A percentile compares a stretch with the other conserved stretches of the same genome.
Conservation (phyloP, 1,140 invertebrate genomes). For the Drosophila malerkotliana region DNA sequence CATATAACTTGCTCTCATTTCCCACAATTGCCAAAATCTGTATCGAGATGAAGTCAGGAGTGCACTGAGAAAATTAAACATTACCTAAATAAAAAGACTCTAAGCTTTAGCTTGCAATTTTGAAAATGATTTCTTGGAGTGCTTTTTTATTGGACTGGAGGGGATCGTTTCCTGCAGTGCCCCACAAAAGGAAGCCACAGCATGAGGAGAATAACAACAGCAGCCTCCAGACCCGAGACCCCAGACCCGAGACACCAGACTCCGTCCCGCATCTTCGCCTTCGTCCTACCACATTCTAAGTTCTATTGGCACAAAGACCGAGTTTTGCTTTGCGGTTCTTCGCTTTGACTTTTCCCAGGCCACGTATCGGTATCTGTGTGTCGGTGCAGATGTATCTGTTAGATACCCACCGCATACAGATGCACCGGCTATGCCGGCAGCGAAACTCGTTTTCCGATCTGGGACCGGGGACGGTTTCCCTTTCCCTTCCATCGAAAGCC, state of each 20-base stretch:
- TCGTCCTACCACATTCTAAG: conserved; percentile 79
- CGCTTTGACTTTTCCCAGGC: conserved; percentile 50
- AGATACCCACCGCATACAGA: conserved; percentile 58
- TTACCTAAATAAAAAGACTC: background rate
- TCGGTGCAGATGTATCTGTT: conserved; percentile 60
- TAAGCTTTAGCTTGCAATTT: background rate
- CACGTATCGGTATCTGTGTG: conserved; percentile 7
- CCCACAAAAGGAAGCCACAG: conserved; percentile 27
- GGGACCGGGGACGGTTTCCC: conserved; percentile 16
- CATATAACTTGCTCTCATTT: conserved; percentile 47
- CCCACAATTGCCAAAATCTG: conserved; percentile 38
- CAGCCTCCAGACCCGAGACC: background rate
- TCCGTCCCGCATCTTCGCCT: conserved; percentile 3
- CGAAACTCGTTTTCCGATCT: conserved; percentile 66
- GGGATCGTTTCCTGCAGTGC: conserved; percentile 59
- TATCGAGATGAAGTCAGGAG: background rate
- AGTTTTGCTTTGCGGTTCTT: conserved; percentile 64
- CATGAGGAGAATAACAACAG: conserved; percentile 15
- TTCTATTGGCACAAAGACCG: conserved; percentile 81
- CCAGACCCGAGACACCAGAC: background rate
- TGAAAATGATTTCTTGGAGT: conserved; percentile 7
- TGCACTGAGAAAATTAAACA: conserved; percentile 5
- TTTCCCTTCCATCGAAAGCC: conserved; percentile 4
- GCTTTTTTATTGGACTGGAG: background rate
- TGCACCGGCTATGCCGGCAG: conserved; percentile 42